A percentile compares a stretch with the other conserved stretches of the same genome.
phyloP scores from a whole-genome alignment of 2,797 vertebrate genomes.

The Knipowitschia caucasica region DNA sequence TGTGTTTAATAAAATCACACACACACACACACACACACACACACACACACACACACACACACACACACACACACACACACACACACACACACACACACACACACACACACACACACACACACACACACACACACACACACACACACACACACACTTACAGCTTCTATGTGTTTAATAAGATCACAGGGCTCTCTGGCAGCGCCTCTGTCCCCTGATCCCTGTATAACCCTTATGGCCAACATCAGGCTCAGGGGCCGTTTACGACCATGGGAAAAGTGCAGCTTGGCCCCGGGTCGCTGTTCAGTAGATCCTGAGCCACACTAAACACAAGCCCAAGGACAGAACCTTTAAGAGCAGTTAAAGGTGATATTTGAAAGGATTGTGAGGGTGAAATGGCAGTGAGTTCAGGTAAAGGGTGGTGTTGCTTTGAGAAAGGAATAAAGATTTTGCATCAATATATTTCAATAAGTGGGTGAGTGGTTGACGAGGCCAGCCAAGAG shows the following conservation, averaged over 20 bases:
- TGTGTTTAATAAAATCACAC: too few species aligned
- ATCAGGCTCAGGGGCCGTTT: constrained; percentile 41
- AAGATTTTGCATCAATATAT: background rate
- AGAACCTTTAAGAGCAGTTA: background rate
- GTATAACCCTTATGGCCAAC: constrained; percentile 39
- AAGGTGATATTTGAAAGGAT: constrained; percentile 10
- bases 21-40: too few species aligned
- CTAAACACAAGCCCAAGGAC: constrained; percentile 3
- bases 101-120: too few species aligned
- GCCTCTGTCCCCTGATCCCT: constrained; percentile 28
- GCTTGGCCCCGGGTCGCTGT: constrained; percentile 20
- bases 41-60: too few species aligned
- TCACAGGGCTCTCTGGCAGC: constrained; percentile 29
- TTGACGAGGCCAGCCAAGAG: background rate
- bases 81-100: too few species aligned
- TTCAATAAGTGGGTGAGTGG: background rate
- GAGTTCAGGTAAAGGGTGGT: background rate
- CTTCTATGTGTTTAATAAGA: constrained; percentile 31
- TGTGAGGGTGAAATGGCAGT: background rate
- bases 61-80: too few species aligned
- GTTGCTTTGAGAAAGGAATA: background rate
- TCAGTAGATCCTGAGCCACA: constrained; percentile 6
- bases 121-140: constrained; percentile 8
- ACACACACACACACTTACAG: background rate
- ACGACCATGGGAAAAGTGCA: constrained; percentile 45